phyloP scores from a whole-genome alignment of 1,140 invertebrate genomes.

The Neoseiulus cucumeris region DNA sequence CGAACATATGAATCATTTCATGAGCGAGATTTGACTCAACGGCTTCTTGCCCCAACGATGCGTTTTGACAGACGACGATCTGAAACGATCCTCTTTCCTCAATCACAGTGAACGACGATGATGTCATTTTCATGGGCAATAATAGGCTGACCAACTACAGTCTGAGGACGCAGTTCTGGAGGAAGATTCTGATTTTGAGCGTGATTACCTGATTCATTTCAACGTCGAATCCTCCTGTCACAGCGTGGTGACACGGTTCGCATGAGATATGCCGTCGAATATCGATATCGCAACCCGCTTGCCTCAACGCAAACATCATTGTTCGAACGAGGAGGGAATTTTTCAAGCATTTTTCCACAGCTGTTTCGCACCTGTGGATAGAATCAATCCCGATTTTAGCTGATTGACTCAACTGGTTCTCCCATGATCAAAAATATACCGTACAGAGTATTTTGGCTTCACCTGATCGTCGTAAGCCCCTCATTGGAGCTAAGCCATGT shows the following conservation, averaged over 20 bases:
- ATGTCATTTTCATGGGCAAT: no score
- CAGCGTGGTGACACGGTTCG: constrained; percentile 58
- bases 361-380: background rate
- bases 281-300: constrained; percentile 60
- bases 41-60: constrained; percentile 33
- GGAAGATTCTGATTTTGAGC: no score
- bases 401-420: background rate
- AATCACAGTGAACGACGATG: background rate
- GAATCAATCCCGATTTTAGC: background rate
- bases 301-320: constrained; percentile 60
- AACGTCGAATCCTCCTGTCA: constrained; percentile 81
- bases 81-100: constrained; percentile 27
- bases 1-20: constrained; percentile 93
- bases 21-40: constrained; percentile 62
- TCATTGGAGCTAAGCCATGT: no score
- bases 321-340: constrained; percentile 49
- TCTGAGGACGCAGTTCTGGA: no score
- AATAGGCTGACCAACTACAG: no score
- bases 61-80: constrained; percentile 80
- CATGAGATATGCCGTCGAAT: constrained; percentile 68
- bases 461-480: no score
- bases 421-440: no score
- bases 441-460: no score
- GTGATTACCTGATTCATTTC: constrained; percentile 50
- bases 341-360: background rate